Evolutionary conservation across 92 coral and sea anemone species (phyloP).

Genomic region (Metridium senile): DNA sequence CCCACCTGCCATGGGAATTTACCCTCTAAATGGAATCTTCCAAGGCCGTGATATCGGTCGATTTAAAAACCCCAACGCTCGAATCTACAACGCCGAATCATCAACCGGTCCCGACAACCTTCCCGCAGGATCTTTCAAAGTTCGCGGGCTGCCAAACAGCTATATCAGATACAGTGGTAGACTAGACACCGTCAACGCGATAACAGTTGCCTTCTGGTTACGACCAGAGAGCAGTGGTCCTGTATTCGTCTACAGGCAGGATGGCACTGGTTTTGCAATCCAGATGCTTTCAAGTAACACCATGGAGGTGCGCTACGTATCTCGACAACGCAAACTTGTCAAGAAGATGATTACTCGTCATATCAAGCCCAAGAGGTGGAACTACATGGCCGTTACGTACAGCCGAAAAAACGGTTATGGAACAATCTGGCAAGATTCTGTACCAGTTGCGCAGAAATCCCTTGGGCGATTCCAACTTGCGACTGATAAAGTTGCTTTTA

Average conservation of each 20-base stretch:
- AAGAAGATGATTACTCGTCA: conserved; percentile 32
- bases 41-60: conserved; percentile 63
- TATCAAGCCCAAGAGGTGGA: conserved; percentile 62
- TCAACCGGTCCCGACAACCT: conserved; percentile 62
- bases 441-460: conserved; percentile 59
- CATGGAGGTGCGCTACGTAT: conserved; percentile 56
- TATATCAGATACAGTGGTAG: conserved; percentile 61
- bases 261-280: conserved; percentile 61
- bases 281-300: conserved; percentile 52
- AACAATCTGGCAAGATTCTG: conserved; percentile 61
- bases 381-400: conserved; percentile 69
- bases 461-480: conserved; percentile 64
- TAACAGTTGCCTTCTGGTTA: conserved; percentile 60
- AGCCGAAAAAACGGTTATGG: conserved; percentile 48
- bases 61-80: conserved; percentile 57
- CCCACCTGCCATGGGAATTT: conserved; percentile 72
- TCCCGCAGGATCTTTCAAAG: conserved; percentile 67
- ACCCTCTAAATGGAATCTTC: conserved; percentile 64
- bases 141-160: conserved; percentile 66
- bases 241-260: conserved; percentile 56
- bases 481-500: conserved; percentile 57
- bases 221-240: conserved; percentile 73
- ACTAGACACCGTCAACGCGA: conserved; percentile 55
- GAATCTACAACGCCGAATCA: conserved; percentile 50
- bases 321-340: conserved; percentile 31